These are phyloP conservation scores for Ruditapes philippinarum DNA, from an alignment of 1,140 invertebrate genomes.

Conservation along the genomic window DNA sequence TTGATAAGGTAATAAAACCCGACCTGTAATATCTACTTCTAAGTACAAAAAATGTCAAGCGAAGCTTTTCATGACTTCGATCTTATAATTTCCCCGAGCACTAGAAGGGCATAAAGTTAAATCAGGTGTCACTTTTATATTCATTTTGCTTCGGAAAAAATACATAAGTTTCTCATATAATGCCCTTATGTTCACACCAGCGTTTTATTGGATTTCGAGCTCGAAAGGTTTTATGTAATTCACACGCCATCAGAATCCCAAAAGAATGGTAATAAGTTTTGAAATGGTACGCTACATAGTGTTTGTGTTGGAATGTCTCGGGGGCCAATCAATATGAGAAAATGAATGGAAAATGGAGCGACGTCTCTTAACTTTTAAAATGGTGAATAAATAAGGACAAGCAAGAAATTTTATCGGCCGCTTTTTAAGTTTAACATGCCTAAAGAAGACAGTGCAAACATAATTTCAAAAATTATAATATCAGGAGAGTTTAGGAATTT, in stretches of 20 bases:
- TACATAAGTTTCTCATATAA: not conserved
- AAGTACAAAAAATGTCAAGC: too few relatives aligned
- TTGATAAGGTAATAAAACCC: too few relatives aligned
- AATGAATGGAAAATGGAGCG: not conserved
- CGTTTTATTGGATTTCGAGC: constrained; percentile 24
- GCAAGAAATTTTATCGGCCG: too few relatives aligned
- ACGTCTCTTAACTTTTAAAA: not conserved
- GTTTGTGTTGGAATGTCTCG: not conserved
- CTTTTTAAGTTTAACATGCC: too few relatives aligned
- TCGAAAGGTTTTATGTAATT: constrained; percentile 16
- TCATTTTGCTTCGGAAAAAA: not conserved
- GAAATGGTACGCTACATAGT: not conserved
- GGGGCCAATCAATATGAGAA: constrained; percentile 1
- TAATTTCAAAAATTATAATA: too few relatives aligned
- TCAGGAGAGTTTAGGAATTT: too few relatives aligned
- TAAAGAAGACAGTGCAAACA: too few relatives aligned
- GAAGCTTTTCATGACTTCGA: too few relatives aligned
- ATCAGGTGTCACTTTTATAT: not conserved
- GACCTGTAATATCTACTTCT: too few relatives aligned
- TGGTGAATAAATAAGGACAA: not conserved
- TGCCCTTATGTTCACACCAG: not conserved
- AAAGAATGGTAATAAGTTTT: not conserved
- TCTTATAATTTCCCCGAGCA: too few relatives aligned
- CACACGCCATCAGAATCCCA: not conserved
- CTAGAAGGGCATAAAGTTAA: not conserved